Base-by-base conservation (phyloP, 2,797 vertebrate species). In the Sylvilagus floridanus region DNA sequence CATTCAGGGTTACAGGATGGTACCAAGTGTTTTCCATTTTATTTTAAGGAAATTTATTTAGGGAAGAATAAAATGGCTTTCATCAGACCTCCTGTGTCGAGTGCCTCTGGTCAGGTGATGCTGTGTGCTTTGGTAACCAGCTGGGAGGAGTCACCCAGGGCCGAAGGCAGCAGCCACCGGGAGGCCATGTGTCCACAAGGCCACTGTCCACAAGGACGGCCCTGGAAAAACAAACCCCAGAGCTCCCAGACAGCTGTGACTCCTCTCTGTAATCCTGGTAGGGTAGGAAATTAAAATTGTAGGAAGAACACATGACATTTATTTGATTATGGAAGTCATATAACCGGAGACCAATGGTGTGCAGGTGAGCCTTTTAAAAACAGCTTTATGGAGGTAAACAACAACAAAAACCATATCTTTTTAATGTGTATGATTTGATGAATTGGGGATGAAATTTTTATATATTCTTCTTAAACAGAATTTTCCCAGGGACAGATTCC, bases 61-160 rank as follows among this genome's bases (percentile, higher is more conserved):
- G 96, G 37, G 4, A 94, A 84, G 97, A 98, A 98, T 98, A 98
- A 98, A 98, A 98, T 95, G 92, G 85, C 96, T 98, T 98, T 98
- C 91, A 12, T 98, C 96, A 81, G 50, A 93, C 75, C 54, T 79
- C 91, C 91, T 88, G 88, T 95, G 87, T 97, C 97, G 93, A 90
- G 94, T 97, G 93, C 93, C 94, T 90, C 0, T 62, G 73, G 42
- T 96, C 65, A 96, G 97, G 91, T 47, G 37, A 60, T 66, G 32
- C 17, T 90, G 19, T 79, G 42, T 47, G 42, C 26, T 84, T 94
- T 22, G 37, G 35, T 65, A 73, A 73, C 62, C 54, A 54, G 60
- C 76, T 78, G 30, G 87, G 60, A 81, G n/a, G 66, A 93, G 19
- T 85, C 72, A 72, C 32, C 28, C 60, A 30, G 22, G 21, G 21